Base-by-base conservation (phyloP, 2,113 vertebrate genomes). In the Conger conger region DNA sequence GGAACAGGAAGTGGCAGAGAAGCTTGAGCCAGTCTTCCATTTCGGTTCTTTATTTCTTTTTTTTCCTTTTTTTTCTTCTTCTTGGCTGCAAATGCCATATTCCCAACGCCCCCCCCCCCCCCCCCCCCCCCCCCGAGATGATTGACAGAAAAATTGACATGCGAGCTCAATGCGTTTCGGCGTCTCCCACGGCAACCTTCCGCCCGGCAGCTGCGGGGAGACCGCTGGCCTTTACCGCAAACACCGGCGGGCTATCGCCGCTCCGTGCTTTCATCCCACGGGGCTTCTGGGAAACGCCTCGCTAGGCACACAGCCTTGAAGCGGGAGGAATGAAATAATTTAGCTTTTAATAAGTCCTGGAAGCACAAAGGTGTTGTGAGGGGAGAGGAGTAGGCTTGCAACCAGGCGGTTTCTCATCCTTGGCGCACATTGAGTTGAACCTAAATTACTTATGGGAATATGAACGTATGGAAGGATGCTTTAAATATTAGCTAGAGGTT, bases 91-190 rank as follows among this genome's bases (percentile, higher is more conserved):
- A 42, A 80, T 45, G 79, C 4, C 79, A 80, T 8, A 36, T n/a
- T n/a, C n/a, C n/a, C n/a, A n/a, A n/a, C 9, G 23, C 20, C 40
- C 40, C 40, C 0, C 9, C 4, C 9, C 40, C 20, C 1, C 35
- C 9, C 40, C 20, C 40, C 40, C 40, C 0, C 9, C 4, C 9
- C 40, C 20, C 1, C 35, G 27, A 54, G 50, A 33, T 83, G 82
- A 40, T 83, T 83, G 82, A 42, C 57, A 38, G 57, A 15, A 15
- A 9, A 68, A 42, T 73, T 83, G 82, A 83, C 82, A 83, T 18
- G 60, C 38, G 23, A 15, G 57, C 37, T 73, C 82, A 83, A 38
- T 68, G 3, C 2, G 4, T 83, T 3, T 18, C 60, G 0, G 18
- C 54, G 27, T 82, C 13, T 6, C 13, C 60, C 23, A 6, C 23